phyloP scores from a whole-genome alignment of 1,140 invertebrate species.

The Zelostemma sp. region DNA sequence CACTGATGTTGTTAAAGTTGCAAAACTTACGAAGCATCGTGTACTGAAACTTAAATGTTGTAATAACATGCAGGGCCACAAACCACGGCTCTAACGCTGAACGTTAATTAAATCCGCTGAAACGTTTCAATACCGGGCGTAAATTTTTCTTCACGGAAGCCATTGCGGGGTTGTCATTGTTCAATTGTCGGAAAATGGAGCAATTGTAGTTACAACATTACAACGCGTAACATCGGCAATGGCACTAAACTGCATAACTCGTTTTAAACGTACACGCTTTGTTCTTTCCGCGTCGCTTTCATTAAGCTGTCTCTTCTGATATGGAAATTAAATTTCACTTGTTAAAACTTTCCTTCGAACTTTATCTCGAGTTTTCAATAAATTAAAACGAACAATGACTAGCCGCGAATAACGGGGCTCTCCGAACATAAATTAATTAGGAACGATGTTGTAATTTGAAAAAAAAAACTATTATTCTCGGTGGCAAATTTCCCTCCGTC shows the following conservation, averaged over 20 bases:
- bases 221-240: neutral
- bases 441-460: too few relatives aligned
- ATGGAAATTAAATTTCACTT: constrained; percentile 8
- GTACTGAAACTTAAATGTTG: constrained; percentile 4
- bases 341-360: neutral
- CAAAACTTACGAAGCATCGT: constrained; percentile 8
- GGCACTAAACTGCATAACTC: neutral
- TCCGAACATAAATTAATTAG: constrained; percentile 9
- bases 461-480: too few relatives aligned
- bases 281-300: neutral
- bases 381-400: constrained; percentile 7
- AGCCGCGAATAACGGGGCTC: constrained; percentile 3
- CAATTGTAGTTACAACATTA: neutral
- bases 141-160: neutral
- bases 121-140: neutral
- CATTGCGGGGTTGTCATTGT: neutral
- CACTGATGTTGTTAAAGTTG: constrained; percentile 4
- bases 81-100: neutral
- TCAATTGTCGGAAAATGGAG: neutral
- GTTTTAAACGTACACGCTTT: neutral
- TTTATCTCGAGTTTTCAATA: constrained; percentile 1
- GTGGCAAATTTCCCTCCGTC: too few relatives aligned
- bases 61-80: neutral
- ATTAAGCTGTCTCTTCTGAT: neutral
- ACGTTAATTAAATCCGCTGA: constrained; percentile 4